Conservation (phyloP, 2,113 vertebrate species). For the Petrocephalus microphthalmus region DNA sequence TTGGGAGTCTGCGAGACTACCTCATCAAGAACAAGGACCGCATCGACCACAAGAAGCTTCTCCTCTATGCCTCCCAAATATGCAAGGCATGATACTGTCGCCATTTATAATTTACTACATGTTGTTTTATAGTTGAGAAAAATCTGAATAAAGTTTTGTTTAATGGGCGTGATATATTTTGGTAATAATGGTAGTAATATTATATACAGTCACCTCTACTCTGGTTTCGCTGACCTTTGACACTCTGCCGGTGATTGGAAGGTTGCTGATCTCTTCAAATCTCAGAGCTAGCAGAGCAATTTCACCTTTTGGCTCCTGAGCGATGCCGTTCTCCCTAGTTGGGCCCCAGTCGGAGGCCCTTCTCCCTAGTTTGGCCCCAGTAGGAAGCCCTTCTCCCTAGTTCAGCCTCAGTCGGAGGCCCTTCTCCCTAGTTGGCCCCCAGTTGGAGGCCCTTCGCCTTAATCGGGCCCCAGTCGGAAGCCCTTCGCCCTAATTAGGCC, state of each 20-base stretch:
- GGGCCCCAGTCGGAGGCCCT: not conserved
- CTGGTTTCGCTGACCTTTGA: not conserved
- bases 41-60: conserved; percentile 84
- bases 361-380: not conserved
- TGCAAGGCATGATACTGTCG: conserved; percentile 74
- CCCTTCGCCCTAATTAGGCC: too few species aligned
- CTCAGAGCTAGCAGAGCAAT: not conserved
- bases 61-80: conserved; percentile 87
- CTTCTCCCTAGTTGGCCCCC: not conserved
- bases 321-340: not conserved
- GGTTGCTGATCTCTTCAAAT: not conserved
- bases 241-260: not conserved
- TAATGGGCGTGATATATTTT: not conserved
- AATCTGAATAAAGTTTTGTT: not conserved
- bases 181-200: too few species aligned
- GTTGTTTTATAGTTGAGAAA: not conserved
- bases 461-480: not conserved
- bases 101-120: not conserved
- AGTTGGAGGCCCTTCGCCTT: not conserved
- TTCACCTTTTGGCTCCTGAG: not conserved
- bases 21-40: conserved; percentile 87
- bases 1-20: conserved; percentile 92
- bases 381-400: not conserved
- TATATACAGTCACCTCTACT: not conserved
- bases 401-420: not conserved